A percentile compares a stretch with the other conserved stretches of the same genome.
These are phyloP conservation scores for Mustelus asterias DNA, from an alignment of 2,113 vertebrate genomes.

Conservation along the genomic window DNA sequence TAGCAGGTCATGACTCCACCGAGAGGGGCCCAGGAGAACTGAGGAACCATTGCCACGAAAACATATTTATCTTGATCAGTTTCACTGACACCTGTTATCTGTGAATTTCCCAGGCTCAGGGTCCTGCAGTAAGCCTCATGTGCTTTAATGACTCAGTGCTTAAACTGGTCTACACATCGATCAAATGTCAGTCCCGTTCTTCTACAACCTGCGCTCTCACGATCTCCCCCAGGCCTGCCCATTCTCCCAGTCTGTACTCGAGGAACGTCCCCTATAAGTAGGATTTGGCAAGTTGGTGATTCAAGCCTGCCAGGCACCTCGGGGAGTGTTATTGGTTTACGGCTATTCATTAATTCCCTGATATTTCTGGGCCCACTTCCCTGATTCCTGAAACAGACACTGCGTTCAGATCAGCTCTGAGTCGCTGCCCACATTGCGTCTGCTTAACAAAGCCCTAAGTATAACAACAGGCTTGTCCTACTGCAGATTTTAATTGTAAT, in stretches of 20 bases:
- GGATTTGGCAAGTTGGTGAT: background rate
- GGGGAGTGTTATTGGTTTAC: background rate
- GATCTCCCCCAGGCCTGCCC: background rate
- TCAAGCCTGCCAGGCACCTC: background rate
- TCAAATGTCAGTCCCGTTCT: background rate
- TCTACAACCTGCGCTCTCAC: background rate
- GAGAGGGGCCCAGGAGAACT: background rate
- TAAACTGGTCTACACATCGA: background rate
- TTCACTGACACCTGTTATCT: constrained; percentile 25
- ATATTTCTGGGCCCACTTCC: background rate
- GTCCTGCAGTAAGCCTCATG: background rate
- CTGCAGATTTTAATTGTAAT: background rate
- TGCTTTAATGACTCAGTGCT: background rate
- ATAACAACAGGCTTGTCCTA: background rate
- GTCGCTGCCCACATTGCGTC: background rate
- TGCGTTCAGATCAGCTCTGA: background rate
- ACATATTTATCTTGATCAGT: constrained; percentile 21
- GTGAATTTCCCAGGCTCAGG: constrained; percentile 25
- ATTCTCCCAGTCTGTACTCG: background rate
- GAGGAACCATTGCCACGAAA: constrained; percentile 5
- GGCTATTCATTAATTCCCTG: background rate
- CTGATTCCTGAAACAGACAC: background rate
- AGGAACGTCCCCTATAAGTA: background rate
- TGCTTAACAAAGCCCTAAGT: background rate
- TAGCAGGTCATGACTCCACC: background rate